phyloP scores from a whole-genome alignment of 2,113 vertebrate species.

The Lagenorhynchus albirostris region DNA sequence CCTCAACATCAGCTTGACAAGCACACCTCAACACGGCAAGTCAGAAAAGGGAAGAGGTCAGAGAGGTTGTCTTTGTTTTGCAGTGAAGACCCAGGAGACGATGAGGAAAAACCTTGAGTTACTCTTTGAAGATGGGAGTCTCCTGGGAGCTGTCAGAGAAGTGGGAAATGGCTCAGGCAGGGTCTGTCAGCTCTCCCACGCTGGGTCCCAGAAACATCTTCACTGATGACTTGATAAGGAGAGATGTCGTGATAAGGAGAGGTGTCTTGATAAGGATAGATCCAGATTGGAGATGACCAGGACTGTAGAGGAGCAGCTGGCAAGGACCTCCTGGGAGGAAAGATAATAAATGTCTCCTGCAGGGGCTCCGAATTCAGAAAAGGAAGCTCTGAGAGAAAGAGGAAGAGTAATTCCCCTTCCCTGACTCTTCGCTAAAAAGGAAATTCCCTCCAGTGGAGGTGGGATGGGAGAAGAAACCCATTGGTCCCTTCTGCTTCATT shows the following conservation, averaged over 20 bases:
- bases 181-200: background rate
- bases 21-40: constrained; percentile 8
- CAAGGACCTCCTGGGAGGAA: background rate
- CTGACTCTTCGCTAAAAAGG: background rate
- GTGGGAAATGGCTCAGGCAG: background rate
- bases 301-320: background rate
- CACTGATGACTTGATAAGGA: background rate
- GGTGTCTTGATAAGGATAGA: background rate
- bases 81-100: constrained; percentile 17
- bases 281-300: background rate
- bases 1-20: constrained; percentile 39
- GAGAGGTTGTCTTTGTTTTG: constrained; percentile 48
- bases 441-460: background rate
- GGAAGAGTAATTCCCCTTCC: background rate
- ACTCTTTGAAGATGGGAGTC: constrained; percentile 51
- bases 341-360: background rate
- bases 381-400: background rate
- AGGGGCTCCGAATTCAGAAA: background rate
- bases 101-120: background rate
- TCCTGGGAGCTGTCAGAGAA: constrained; percentile 29
- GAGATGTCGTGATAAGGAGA: background rate
- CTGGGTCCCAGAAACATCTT: background rate
- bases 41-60: constrained; percentile 32
- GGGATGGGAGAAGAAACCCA: background rate
- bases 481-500: background rate